These are phyloP conservation scores for Hyppa rectilinea DNA, from an alignment of 2,888 invertebrate genomes.

Conservation along the genomic window DNA sequence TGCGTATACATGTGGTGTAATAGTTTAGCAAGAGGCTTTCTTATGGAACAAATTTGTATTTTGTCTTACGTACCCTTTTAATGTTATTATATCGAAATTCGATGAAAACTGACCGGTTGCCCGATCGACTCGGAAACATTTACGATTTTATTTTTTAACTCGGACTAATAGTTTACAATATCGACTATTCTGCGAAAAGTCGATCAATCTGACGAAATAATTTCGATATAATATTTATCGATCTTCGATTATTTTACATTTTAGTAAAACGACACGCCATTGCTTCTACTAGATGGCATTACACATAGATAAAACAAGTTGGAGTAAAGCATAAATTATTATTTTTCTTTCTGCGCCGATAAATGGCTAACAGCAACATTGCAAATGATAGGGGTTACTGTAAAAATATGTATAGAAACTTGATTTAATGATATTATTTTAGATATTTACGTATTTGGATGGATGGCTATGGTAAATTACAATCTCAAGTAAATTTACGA, in stretches of 20 bases:
- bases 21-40: slow-evolving; percentile 83
- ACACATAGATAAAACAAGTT: slow-evolving; percentile 34
- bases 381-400: slow-evolving; percentile 54
- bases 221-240: slow-evolving; percentile 48
- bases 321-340: slow-evolving; percentile 45
- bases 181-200: slow-evolving; percentile 35
- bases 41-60: slow-evolving; percentile 69
- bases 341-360: slow-evolving; percentile 21
- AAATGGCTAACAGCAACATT: slow-evolving; percentile 29
- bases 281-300: slow-evolving; percentile 48
- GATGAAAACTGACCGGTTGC: slow-evolving; percentile 19
- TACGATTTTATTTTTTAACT: slow-evolving; percentile 39
- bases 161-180: slow-evolving; percentile 31
- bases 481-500: slow-evolving; percentile 28
- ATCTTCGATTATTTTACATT: slow-evolving; percentile 52
- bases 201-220: slow-evolving; percentile 50
- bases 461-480: slow-evolving; percentile 14
- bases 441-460: slow-evolving; percentile 61
- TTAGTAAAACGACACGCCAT: slow-evolving; percentile 59
- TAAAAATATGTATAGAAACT: slow-evolving; percentile 67
- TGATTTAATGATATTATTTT: slow-evolving; percentile 61
- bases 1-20: slow-evolving; percentile 67
- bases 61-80: slow-evolving; percentile 55
- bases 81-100: slow-evolving; percentile 44
- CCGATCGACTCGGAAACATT: slow-evolving; percentile 29